Evolutionary conservation across 2,888 invertebrate genomes (phyloP).

Genomic region (Melanostoma mellinum): DNA sequence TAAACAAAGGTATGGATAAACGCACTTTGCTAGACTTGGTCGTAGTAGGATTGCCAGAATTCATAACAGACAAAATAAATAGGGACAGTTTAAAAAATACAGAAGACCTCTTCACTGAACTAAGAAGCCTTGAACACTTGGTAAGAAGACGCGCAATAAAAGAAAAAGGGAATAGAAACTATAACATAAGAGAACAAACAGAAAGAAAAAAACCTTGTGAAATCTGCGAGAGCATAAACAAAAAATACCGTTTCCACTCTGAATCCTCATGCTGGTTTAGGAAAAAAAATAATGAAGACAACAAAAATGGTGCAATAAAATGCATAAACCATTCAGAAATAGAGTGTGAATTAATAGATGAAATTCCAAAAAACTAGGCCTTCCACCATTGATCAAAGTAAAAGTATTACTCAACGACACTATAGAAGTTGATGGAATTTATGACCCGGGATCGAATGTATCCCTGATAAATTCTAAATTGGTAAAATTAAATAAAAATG

Average conservation of each 20-base stretch:
- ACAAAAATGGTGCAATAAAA: slow-evolving; percentile 10
- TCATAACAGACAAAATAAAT: slow-evolving; percentile 67
- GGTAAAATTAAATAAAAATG: slow-evolving; percentile 7
- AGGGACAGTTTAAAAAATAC: slow-evolving; percentile 48
- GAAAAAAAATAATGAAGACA: slow-evolving; percentile 2
- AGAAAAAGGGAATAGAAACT: slow-evolving; percentile 74
- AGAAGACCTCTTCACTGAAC: too few species aligned
- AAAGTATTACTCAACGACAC: slow-evolving; percentile 26
- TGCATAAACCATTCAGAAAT: slow-evolving; percentile 12
- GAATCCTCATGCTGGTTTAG: not conserved
- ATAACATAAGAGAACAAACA: slow-evolving; percentile 74
- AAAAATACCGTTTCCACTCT: not conserved
- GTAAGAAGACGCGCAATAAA: slow-evolving; percentile 4
- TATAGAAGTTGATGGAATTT: slow-evolving; percentile 16
- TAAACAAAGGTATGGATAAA: slow-evolving; percentile 22
- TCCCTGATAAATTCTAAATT: slow-evolving; percentile 29
- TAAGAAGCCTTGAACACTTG: slow-evolving; percentile 70
- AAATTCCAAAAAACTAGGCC: slow-evolving; percentile 25
- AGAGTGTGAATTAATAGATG: slow-evolving; percentile 19
- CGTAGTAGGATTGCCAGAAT: slow-evolving; percentile 74
- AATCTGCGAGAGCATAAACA: too few species aligned
- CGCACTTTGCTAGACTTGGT: slow-evolving; percentile 73
- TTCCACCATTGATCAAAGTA: slow-evolving; percentile 37
- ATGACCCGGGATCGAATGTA: slow-evolving; percentile 41
- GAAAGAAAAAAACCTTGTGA: not conserved